Percentiles rank a stretch among this genome's conserved stretches.
phyloP scores from a whole-genome alignment of 2,113 vertebrate genomes.

The Platichthys flesus region DNA sequence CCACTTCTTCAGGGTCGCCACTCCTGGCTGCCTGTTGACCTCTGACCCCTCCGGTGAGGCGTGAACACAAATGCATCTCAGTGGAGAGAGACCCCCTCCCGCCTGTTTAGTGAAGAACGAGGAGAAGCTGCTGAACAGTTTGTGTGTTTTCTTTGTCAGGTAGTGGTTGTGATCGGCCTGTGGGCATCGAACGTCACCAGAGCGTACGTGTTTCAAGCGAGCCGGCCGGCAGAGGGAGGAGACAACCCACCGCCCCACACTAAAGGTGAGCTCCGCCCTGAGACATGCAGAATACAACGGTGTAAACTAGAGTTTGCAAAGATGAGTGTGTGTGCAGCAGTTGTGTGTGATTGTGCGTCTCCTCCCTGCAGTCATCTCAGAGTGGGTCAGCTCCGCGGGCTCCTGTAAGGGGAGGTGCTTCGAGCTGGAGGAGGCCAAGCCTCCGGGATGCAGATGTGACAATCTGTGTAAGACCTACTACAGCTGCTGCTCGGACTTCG shows the following conservation, averaged over 20 bases:
- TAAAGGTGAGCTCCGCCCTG: constrained; percentile 65
- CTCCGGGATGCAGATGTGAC: constrained; percentile 95
- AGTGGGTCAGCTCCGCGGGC: constrained; percentile 89
- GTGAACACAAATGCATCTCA: not conserved
- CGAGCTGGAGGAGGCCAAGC: constrained; percentile 90
- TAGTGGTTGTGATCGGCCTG: constrained; percentile 85
- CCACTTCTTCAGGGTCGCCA: not conserved
- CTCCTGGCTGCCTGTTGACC: constrained; percentile 28
- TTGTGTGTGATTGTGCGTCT: not conserved
- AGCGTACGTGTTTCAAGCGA: constrained; percentile 89
- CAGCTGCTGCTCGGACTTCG: constrained; percentile 96
- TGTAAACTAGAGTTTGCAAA: not conserved
- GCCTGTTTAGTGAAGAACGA: not conserved
- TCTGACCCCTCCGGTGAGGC: constrained; percentile 25
- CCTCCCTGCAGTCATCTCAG: constrained; percentile 73
- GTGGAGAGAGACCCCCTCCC: too few species aligned
- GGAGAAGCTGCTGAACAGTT: not conserved
- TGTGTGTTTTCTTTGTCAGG: constrained; percentile 72
- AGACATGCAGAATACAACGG: too few species aligned
- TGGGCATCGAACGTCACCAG: constrained; percentile 83
- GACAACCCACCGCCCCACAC: constrained; percentile 70
- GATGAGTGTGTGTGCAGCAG: not conserved
- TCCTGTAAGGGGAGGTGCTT: constrained; percentile 96
- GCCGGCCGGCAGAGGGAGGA: constrained; percentile 86
- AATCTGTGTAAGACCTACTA: constrained; percentile 97